Evolutionary conservation across 2,797 vertebrate species (phyloP).

Genomic region (Acridotheres tristis): DNA sequence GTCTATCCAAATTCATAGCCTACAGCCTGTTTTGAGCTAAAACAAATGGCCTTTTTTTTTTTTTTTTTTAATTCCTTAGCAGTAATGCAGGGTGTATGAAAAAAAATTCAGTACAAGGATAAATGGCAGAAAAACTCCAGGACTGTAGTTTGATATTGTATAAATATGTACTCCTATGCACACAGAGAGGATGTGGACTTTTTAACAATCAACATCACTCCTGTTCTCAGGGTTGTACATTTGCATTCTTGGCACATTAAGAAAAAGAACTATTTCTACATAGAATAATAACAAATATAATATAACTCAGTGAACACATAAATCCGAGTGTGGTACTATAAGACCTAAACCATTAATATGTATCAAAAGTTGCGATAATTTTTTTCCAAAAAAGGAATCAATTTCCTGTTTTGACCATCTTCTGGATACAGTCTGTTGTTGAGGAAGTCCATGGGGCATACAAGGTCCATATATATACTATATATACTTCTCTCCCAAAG

Average conservation of each 20-base stretch:
- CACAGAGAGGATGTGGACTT: background rate
- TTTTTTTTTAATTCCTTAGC: background rate
- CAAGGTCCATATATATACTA: background rate
- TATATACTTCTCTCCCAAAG: background rate
- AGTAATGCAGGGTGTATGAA: background rate
- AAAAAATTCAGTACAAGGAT: background rate
- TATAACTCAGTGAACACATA: background rate
- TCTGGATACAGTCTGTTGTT: background rate
- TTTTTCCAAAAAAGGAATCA: background rate
- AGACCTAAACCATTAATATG: background rate
- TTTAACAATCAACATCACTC: background rate
- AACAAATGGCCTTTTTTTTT: background rate
- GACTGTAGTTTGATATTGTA: background rate
- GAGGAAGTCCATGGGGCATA: background rate
- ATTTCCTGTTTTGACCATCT: background rate
- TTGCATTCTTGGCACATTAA: background rate
- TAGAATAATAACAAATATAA: background rate
- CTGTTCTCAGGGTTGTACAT: background rate
- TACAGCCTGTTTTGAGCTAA: background rate
- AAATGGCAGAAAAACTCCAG: background rate
- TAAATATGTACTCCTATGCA: background rate
- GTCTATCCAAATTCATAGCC: constrained; percentile 33
- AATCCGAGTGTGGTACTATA: background rate
- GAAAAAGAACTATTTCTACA: background rate
- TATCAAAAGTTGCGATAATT: background rate